Conservation (phyloP, 1,140 invertebrate species). For the Caligus rogercresseyi region DNA sequence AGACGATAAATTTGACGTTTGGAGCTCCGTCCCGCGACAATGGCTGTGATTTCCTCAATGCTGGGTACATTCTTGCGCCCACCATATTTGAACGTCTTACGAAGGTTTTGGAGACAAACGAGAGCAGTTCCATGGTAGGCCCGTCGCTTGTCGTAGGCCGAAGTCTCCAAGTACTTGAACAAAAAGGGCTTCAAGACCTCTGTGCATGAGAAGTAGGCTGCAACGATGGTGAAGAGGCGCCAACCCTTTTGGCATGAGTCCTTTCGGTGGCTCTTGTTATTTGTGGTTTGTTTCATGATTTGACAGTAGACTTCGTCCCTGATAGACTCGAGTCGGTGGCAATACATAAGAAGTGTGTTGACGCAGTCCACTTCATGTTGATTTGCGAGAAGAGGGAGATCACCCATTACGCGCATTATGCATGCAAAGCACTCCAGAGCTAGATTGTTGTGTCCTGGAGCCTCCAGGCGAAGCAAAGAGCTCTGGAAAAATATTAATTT, state of each 20-base stretch:
- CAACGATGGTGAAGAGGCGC: constrained; percentile 88
- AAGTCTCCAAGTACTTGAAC: constrained; percentile 83
- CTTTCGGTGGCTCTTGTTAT: constrained; percentile 53
- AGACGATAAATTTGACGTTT: constrained; percentile 71
- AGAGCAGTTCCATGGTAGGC: constrained; percentile 68
- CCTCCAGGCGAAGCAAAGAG: constrained; percentile 62
- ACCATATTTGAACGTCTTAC: constrained; percentile 91
- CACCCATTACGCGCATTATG: constrained; percentile 88
- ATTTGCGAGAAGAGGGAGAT: constrained; percentile 47
- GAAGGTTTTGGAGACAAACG: constrained; percentile 78
- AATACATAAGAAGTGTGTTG: constrained; percentile 87
- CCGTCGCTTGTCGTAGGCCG: constrained; percentile 75
- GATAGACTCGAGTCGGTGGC: constrained; percentile 73
- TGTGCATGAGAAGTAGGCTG: constrained; percentile 89
- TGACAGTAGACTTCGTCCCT: constrained; percentile 96
- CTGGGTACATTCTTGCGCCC: constrained; percentile 88
- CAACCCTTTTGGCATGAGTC: constrained; percentile 90
- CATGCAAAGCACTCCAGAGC: constrained; percentile 84
- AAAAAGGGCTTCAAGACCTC: constrained; percentile 79
- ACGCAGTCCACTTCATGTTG: constrained; percentile 84
- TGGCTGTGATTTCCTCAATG: constrained; percentile 84
- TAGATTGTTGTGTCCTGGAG: constrained; percentile 56
- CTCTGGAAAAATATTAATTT: constrained; percentile 50
- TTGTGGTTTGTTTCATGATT: constrained; percentile 96
- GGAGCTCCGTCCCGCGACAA: constrained; percentile 69